Base-by-base conservation (phyloP, 2,888 invertebrate genomes). In the Leucophora obtusa region DNA sequence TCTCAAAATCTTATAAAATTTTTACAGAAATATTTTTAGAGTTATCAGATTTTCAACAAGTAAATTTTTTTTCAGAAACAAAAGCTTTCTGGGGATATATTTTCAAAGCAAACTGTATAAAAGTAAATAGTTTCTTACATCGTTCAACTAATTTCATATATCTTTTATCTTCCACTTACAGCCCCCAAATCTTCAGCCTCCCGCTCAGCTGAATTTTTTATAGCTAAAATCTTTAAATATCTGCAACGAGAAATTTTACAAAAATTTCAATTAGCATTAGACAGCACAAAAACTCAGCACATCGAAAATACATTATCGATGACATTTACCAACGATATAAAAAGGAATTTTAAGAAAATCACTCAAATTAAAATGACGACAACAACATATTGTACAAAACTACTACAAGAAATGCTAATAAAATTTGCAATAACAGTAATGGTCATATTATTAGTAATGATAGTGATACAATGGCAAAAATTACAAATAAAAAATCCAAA, bases 391-490 rank as follows among this genome's bases (percentile, higher is more conserved):
- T 65, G 51, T 54, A 50, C 50, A 62, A 71, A 53, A 58, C 14
- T 53, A 24, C 14, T 53, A 18, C 47, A 73, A 50, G 24, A 50
- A 15, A 50, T 72, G 38, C 56, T 60, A 35, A 58, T 51, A 47
- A 38, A 63, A 65, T 65, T 15, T 21, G 15, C 71, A 62, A 58
- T 63, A 66, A 66, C 86, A 84, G 50, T 60, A 85, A 85, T 86
- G 84, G 83, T 83, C 79, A 85, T 85, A 60, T 38, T 76, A 17
- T 50, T 72, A 50, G 21, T 28, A 14, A 18, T 50, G 24, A 2
- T 33, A 2, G 2, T 68, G 21, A 15, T 47, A 54, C 15, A 47
- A 1, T 15, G 35, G 11, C 56, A 43, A 58, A 63, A 76, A 50
- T 6, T 43, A 35, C 10, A 28, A 17, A 58, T 14, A 43, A 63